Evolutionary conservation across 1,140 invertebrate genomes (phyloP), one percentile per base, ranked within the genome.

Genomic region (Yoshiicerus persimilis): DNA sequence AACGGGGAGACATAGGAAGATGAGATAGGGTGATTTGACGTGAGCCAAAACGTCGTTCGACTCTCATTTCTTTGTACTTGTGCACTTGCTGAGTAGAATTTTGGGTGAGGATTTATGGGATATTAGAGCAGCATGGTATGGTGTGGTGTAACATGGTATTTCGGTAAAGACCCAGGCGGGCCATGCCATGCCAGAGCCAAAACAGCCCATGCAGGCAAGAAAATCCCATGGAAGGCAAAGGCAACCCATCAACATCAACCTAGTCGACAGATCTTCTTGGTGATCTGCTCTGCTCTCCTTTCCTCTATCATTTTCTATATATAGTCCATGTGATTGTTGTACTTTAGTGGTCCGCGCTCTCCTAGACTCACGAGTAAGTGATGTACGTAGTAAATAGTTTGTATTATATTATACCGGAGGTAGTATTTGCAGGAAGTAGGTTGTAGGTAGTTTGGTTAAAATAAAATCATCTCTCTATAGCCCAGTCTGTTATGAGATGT

Each of bases 31-130:
- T 80, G 75, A 80, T 80, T 80, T 80, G 75, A 80, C 75, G 34
- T 80, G 75, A 34, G 75, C 75, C 32, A 32, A 80, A 80, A 80
- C 75, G 30, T 36, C 32, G 75, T 32, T 80, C 75, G 32, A 30
- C 75, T 80, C 75, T 80, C 75, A 38, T 80, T 80, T 38, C 75
- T 80, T 80, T 80, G 30, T 80, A 80, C 32, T 70, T 32, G 75
- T 80, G 34, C 30, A 80, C 75, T 80, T 80, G 75, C 75, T 80
- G 75, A 80, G 75, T 80, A 80, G 75, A 36, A 80, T 38, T 80
- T 80, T 38, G 75, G 75, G 75, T 80, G 75, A 80, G 75, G 75
- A 80, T 80, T 80, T 80, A 80, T 80, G 75, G 32, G 75, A 80
- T 80, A 80, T 80, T 34, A 80, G 75, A 80, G 32, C 30, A 80